phyloP scores from a whole-genome alignment of 1,140 invertebrate genomes.

The Meloidogyne exigua region DNA sequence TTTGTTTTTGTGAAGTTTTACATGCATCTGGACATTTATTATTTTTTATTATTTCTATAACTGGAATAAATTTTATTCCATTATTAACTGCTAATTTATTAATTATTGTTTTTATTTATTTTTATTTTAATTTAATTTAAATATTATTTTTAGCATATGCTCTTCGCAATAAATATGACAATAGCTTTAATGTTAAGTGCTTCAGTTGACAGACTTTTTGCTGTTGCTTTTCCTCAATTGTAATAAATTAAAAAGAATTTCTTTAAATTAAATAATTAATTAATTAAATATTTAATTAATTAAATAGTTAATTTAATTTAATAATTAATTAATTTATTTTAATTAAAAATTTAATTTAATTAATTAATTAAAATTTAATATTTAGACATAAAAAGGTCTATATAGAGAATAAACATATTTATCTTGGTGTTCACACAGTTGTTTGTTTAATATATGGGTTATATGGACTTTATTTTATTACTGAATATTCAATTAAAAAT shows the following conservation, averaged over 20 bases:
- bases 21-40: conserved; percentile 19
- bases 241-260: not conserved
- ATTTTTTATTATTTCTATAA: conserved; percentile 10
- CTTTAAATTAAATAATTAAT: not conserved
- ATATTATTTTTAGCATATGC: not conserved
- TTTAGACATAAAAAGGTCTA: conserved; percentile 1
- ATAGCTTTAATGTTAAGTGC: conserved; percentile 11
- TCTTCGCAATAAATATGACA: not conserved
- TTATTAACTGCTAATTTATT: conserved; percentile 7
- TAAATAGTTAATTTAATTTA: too few species aligned
- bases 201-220: conserved; percentile 23
- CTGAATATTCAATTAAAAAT: conserved; percentile 12
- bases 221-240: not conserved
- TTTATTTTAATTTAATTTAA: not conserved
- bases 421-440: not conserved
- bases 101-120: not conserved
- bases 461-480: conserved; percentile 5
- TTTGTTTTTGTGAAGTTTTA: conserved; percentile 20
- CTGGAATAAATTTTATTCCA: conserved; percentile 20
- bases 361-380: too few species aligned
- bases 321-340: too few species aligned
- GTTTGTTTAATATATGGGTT: conserved; percentile 5
- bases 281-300: too few species aligned
- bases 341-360: not conserved
- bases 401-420: not conserved